phyloP scores from a whole-genome alignment of 2,113 vertebrate species.

The Megaceryle maxima region DNA sequence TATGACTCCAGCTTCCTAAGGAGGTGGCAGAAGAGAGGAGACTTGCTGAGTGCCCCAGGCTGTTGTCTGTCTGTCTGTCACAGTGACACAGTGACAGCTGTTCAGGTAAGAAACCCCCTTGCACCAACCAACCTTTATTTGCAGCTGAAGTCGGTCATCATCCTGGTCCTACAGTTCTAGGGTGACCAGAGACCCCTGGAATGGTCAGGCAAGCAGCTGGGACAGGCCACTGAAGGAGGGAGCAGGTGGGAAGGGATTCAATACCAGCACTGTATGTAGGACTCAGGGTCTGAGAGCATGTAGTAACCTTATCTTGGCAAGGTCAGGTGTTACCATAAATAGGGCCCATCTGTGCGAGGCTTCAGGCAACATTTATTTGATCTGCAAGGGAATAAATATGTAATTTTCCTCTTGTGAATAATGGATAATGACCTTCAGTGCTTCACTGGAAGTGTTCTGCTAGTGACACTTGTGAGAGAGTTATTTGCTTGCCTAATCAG shows the following conservation, averaged over 20 bases:
- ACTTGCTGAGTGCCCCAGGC: not conserved
- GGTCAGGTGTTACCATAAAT: not conserved
- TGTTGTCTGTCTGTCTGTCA: not conserved
- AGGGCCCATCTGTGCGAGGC: not conserved
- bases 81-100: not conserved
- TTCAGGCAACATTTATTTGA: not conserved
- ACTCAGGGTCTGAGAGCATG: not conserved
- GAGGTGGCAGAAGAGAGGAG: not conserved
- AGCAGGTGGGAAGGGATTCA: not conserved
- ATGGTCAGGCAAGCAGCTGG: not conserved
- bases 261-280: not conserved
- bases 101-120: not conserved
- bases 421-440: constrained; percentile 11
- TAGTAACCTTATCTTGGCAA: not conserved
- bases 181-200: not conserved
- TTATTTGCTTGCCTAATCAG: not conserved
- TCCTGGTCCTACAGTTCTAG: not conserved
- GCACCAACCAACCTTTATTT: not conserved
- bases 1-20: not conserved
- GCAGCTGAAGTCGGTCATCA: fast-evolving
- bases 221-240: not conserved
- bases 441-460: not conserved
- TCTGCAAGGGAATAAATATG: not conserved
- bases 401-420: constrained; percentile 42
- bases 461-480: not conserved